A percentile compares a stretch with the other conserved stretches of the same genome.
Evolutionary conservation across 2,888 invertebrate species (phyloP).

Genomic region (Drosophila ezoana): DNA sequence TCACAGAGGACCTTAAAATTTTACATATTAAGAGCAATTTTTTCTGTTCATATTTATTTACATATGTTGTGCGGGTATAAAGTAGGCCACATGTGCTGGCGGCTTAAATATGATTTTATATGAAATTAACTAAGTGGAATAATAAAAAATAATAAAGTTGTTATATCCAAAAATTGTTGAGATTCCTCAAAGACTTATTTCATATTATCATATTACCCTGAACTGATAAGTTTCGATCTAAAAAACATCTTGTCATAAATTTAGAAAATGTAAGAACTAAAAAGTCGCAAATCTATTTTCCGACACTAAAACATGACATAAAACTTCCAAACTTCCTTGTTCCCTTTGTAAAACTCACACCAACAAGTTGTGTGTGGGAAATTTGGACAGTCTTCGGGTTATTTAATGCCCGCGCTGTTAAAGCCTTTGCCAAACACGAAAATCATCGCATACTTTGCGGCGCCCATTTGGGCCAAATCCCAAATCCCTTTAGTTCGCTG

Average conservation of each 20-base stretch:
- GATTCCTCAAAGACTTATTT: too few relatives aligned
- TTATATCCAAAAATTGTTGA: not conserved
- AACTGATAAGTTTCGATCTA: not conserved
- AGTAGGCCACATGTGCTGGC: slow-evolving; percentile 9
- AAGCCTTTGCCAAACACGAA: slow-evolving; percentile 33
- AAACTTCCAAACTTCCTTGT: not conserved
- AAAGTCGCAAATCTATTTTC: slow-evolving; percentile 5
- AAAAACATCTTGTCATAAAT: not conserved
- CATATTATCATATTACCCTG: not conserved
- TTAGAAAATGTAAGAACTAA: not conserved
- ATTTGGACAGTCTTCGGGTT: slow-evolving; percentile 21
- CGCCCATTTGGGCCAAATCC: slow-evolving; percentile 66
- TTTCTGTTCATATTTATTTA: slow-evolving; percentile 1
- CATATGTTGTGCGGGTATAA: slow-evolving; percentile 10
- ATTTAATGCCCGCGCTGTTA: slow-evolving; percentile 41
- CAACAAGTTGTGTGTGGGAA: not conserved
- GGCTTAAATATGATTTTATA: not conserved
- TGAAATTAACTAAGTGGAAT: not conserved
- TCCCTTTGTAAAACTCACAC: not conserved
- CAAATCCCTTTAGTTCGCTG: slow-evolving; percentile 72
- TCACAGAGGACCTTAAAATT: slow-evolving; percentile 29
- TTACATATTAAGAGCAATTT: not conserved
- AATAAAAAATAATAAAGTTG: not conserved
- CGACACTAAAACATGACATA: slow-evolving; percentile 1
- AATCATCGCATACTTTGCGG: slow-evolving; percentile 49